Base-by-base conservation (phyloP, 2,797 vertebrate genomes). In the Sebastes iracundus region DNA sequence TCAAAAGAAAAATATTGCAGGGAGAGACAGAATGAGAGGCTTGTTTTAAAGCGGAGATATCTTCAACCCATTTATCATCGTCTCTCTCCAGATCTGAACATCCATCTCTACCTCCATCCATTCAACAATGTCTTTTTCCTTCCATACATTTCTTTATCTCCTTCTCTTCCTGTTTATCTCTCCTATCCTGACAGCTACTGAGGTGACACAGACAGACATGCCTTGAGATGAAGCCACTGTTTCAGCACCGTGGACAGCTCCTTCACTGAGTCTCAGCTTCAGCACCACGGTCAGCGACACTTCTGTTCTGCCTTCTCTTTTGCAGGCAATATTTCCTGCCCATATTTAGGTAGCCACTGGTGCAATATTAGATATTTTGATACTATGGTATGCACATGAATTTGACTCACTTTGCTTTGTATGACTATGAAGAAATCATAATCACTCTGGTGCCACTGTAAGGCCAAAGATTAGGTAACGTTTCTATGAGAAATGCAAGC, bases 11-110 rank as follows among this genome's bases (percentile, higher is more conserved):
- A 76, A 77, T 18, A 38, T 2, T 52, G 30, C 52, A 6, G 49
- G 4, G 68, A 82, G 83, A 69, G 87, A 83, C 33, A 95, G 88
- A 95, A 95, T 95, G 95, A 96, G 93, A 90, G 84, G 61, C 32
- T 64, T 61, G 55, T 78, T 75, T 60, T 38, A 60, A 52, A 67
- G 59, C 53, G 1, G 27, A 77, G 59, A 58, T 58, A 56, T 63
- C 72, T 7, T 59, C 33, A 58, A n/a, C n/a, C 16, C 42, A 69
- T 77, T 77, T 53, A 72, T 84, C 73, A 69, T 69, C 1, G 10
- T 74, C 60, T 77, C 59, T 30, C 38, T 65, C 46, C 52, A 55
- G 33, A 66, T 56, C 63, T 71, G 20, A 78, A 67, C 72, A 61
- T 28, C 20, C 46, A 23, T 33, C 30, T 69, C 59, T 23, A 2